Evolutionary conservation across 2,113 vertebrate genomes (phyloP).

Genomic region (Passer montanus): DNA sequence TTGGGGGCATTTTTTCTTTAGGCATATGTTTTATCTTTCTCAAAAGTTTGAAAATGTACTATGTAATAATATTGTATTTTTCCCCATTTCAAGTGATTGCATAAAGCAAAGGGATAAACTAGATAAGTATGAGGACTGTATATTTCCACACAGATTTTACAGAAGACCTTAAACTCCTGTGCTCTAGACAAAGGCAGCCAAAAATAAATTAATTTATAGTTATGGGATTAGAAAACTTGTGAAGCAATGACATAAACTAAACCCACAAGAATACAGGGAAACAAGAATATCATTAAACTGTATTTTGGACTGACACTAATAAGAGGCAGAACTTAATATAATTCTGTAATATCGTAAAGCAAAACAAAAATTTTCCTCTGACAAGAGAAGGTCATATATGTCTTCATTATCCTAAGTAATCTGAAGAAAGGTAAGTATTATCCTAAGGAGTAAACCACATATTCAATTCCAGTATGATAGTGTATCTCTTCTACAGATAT

Average conservation of each 20-base stretch:
- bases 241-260: neutral
- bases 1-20: neutral
- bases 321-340: neutral
- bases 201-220: neutral
- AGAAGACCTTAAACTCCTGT: neutral
- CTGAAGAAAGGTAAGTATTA: neutral
- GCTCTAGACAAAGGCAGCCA: neutral
- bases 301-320: neutral
- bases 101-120: neutral
- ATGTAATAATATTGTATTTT: neutral
- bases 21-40: neutral
- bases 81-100: neutral
- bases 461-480: neutral
- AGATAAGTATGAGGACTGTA: fast-evolving
- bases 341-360: neutral
- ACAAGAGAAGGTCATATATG: neutral
- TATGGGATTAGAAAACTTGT: neutral
- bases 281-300: neutral
- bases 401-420: neutral
- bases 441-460: neutral
- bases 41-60: neutral
- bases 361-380: neutral
- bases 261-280: neutral
- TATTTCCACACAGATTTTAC: neutral
- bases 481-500: neutral